Percentiles rank a stretch among this genome's conserved stretches.
phyloP scores from a whole-genome alignment of 2,797 vertebrate species.

The Eulemur mongoz region DNA sequence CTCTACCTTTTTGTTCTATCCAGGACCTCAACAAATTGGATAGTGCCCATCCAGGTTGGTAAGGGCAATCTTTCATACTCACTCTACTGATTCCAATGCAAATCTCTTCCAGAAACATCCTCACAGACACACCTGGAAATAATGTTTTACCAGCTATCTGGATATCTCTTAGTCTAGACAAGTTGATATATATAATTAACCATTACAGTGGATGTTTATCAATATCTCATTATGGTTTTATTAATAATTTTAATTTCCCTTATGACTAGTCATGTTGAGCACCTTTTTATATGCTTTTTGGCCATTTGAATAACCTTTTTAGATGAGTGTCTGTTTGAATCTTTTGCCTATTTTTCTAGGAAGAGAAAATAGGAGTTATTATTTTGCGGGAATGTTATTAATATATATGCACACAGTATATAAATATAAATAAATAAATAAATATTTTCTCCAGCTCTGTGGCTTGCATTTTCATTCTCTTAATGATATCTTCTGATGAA shows the following conservation, averaged over 20 bases:
- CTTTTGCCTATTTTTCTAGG: background rate
- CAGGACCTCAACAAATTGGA: background rate
- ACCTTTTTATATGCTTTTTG: background rate
- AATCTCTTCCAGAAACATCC: background rate
- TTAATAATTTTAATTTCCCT: background rate
- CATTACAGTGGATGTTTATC: background rate
- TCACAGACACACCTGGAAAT: background rate
- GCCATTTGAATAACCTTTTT: background rate
- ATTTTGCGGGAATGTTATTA: background rate
- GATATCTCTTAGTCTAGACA: background rate
- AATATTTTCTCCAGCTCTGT: background rate
- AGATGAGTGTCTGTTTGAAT: background rate
- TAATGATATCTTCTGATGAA: background rate
- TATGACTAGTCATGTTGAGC: background rate
- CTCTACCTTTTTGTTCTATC: background rate
- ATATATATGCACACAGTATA: no score
- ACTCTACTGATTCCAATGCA: background rate
- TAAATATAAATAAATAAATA: background rate
- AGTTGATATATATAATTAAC: background rate
- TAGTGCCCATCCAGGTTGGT: background rate
- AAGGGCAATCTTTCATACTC: background rate
- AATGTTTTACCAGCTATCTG: background rate
- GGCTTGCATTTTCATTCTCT: background rate
- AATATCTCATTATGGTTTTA: background rate
- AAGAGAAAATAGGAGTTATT: background rate